Evolutionary conservation across 2,888 invertebrate species (phyloP), one percentile per base, ranked within the genome.

Genomic region (Carabus problematicus): DNA sequence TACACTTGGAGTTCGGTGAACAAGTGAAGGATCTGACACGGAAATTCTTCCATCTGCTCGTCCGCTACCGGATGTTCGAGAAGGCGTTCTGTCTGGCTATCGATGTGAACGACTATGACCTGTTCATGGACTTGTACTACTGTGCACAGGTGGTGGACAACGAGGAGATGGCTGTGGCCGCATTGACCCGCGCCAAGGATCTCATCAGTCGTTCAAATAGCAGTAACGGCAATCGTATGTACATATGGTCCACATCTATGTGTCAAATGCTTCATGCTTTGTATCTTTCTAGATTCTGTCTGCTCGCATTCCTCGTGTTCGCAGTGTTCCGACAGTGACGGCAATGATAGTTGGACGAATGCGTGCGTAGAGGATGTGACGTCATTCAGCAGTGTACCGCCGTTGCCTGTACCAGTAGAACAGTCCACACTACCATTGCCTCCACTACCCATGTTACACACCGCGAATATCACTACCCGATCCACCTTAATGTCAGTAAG

Each of bases 51-150:
- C 94, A 95, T 78, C 92, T 92, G 77, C 81, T 96, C 59, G 84
- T 96, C 12, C 89, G 93, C 71, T 88, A 90, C 73, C 87, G 89
- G 63, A 85, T 90, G 75, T 86, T 90, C 78, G 92, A 91, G 79
- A 94, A 93, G 77, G 94, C 95, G 1, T 91, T 94, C 76, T 87
- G 93, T 69, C 83, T 95, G 70, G 95, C 93, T 0, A 92, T 94
- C 73, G 94, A 95, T 80, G 86, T 95, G 72, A 88, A 89, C 62
- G 93, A 94, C 77, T 91, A 92, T 80, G 95, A 96, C 82, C 85
- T 95, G 70, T 95, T 93, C 78, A 89, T 91, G 88, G 94, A 95
- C 82, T 85, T 92, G 66, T 89, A 89, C 77, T 91, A 90, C 82
- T 87, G 89, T 49, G 92, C 93, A n/a, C 83, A 85, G 62, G 82